phyloP scores from a whole-genome alignment of 2,113 vertebrate genomes.

The Takifugu bimaculatus region DNA sequence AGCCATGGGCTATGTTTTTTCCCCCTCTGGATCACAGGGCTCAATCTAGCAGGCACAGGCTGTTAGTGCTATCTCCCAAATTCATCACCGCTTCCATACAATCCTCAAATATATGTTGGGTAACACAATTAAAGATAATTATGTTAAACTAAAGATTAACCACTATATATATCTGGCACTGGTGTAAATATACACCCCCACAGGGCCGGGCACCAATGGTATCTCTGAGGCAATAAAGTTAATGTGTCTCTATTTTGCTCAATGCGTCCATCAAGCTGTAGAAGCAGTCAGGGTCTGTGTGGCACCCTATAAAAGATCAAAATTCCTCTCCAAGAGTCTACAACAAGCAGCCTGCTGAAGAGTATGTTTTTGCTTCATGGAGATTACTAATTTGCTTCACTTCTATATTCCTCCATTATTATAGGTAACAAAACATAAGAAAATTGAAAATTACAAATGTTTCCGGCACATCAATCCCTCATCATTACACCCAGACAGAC shows the following conservation, averaged over 20 bases:
- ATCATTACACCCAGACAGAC: conserved; percentile 21
- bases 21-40: conserved; percentile 65
- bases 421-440: conserved; percentile 28
- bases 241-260: no score
- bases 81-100: conserved; percentile 56
- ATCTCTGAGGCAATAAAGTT: no score
- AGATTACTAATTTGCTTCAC: background rate
- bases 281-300: no score
- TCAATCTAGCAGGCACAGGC: conserved; percentile 60
- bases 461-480: conserved; percentile 33
- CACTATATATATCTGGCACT: conserved; percentile 15
- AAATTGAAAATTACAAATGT: conserved; percentile 44
- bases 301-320: no score
- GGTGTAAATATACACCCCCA: conserved; percentile 23
- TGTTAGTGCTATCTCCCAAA: conserved; percentile 64
- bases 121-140: conserved; percentile 53
- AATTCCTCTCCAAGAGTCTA: background rate
- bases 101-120: conserved; percentile 51
- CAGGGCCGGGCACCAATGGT: background rate
- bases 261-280: no score
- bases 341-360: background rate
- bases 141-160: conserved; percentile 50
- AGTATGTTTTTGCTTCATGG: background rate
- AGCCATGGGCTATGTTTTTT: conserved; percentile 71
- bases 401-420: conserved; percentile 23